A percentile compares a stretch with the other conserved stretches of the same genome.
phyloP scores from a whole-genome alignment of 1,140 invertebrate genomes.

The Helicorthomorpha holstii region DNA sequence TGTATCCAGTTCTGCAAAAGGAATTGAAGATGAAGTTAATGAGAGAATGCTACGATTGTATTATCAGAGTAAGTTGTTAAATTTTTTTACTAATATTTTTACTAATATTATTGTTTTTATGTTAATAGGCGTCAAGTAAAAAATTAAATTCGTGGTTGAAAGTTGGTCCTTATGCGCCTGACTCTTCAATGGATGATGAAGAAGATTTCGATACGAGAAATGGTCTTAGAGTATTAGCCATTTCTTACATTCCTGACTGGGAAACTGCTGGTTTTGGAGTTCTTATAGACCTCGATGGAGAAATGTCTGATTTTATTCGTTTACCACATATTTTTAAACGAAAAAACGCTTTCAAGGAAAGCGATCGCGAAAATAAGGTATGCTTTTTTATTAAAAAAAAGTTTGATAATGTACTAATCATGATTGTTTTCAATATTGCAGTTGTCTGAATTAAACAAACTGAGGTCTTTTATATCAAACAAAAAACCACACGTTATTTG shows the following conservation, averaged over 20 bases:
- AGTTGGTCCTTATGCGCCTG: conserved; percentile 64
- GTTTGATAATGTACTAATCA: neutral
- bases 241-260: conserved; percentile 75
- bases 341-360: conserved; percentile 50
- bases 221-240: conserved; percentile 67
- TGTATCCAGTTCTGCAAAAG: conserved; percentile 74
- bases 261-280: conserved; percentile 77
- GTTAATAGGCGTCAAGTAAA: conserved; percentile 47
- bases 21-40: conserved; percentile 67
- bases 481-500: conserved; percentile 90
- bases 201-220: conserved; percentile 77
- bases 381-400: conserved; percentile 1
- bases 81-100: conserved; percentile 5
- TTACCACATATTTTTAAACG: conserved; percentile 68
- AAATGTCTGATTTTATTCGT: conserved; percentile 76
- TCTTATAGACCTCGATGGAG: conserved; percentile 69
- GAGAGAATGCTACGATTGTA: conserved; percentile 73
- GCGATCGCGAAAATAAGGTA: conserved; percentile 52
- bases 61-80: conserved; percentile 37
- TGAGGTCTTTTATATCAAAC: conserved; percentile 67
- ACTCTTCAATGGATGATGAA: conserved; percentile 55
- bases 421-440: conserved; percentile 21
- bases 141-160: conserved; percentile 86
- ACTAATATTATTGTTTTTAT: neutral
- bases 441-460: conserved; percentile 58